These are phyloP conservation scores for Arctopsyche grandis DNA, from an alignment of 1,140 invertebrate species.

Conservation along the genomic window DNA sequence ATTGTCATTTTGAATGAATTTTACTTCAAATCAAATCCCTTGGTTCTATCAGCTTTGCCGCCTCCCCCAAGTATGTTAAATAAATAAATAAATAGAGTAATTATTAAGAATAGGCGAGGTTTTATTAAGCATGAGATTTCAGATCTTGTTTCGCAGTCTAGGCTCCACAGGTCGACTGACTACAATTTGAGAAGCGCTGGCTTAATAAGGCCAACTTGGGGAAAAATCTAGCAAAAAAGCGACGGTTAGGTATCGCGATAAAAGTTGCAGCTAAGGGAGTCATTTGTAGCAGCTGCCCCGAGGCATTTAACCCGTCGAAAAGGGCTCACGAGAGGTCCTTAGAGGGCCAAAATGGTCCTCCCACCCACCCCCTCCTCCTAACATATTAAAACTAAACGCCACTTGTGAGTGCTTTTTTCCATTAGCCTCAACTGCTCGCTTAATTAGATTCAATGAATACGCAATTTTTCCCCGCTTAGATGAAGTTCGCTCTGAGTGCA, in stretches of 20 bases:
- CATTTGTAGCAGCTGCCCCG: constrained; percentile 19
- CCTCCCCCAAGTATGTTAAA: too few relatives aligned
- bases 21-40: too few relatives aligned
- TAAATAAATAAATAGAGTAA: too few relatives aligned
- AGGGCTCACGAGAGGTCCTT: background rate
- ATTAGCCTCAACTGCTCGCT: background rate
- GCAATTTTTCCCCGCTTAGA: too few relatives aligned
- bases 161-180: too few relatives aligned
- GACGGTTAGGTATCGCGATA: background rate
- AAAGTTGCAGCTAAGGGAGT: constrained; percentile 28
- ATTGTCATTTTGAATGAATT: too few relatives aligned
- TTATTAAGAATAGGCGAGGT: too few relatives aligned
- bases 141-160: too few relatives aligned
- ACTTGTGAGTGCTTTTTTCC: background rate
- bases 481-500: too few relatives aligned
- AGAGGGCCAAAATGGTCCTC: background rate
- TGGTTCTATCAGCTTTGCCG: too few relatives aligned
- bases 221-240: background rate
- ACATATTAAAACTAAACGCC: constrained; percentile 3
- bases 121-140: too few relatives aligned
- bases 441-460: background rate
- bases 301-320: background rate
- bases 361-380: background rate
- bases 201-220: background rate
- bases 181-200: too few relatives aligned